A percentile compares a stretch with the other conserved stretches of the same genome.
Evolutionary conservation across 2,113 vertebrate genomes (phyloP).

Genomic region (Microtus oregoni): DNA sequence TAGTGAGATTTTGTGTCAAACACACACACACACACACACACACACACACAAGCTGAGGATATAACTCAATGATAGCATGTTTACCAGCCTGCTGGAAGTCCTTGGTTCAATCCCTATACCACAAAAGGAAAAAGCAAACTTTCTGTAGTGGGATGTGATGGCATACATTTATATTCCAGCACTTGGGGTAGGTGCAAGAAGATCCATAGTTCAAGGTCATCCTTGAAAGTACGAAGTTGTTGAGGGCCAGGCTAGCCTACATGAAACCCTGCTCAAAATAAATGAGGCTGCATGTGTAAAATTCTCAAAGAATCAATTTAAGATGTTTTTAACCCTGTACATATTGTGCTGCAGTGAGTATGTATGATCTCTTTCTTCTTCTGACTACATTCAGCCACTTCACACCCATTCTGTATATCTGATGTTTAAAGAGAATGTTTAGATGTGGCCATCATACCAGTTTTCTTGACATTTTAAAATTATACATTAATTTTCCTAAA

Average conservation of each 20-base stretch:
- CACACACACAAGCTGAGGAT: not conserved
- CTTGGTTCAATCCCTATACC: not conserved
- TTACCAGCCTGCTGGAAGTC: not conserved
- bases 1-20: not conserved
- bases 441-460: constrained; percentile 72
- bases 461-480: constrained; percentile 81
- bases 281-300: not conserved
- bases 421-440: constrained; percentile 83
- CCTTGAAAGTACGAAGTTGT: not conserved
- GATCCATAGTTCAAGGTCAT: not conserved
- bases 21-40: not conserved
- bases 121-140: not conserved
- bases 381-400: constrained; percentile 7
- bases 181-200: no score
- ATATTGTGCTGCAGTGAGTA: not conserved
- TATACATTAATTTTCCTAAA: constrained; percentile 83
- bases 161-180: not conserved
- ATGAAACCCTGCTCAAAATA: not conserved
- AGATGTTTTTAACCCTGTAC: not conserved
- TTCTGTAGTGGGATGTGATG: not conserved
- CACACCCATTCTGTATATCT: constrained; percentile 62
- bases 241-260: not conserved
- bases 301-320: not conserved
- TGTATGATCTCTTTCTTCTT: constrained; percentile 47
- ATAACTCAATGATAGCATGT: no score